Percentiles rank a stretch among this genome's conserved stretches.
Conservation (phyloP, 1,140 invertebrate species). For the Drosophila nikananu region DNA sequence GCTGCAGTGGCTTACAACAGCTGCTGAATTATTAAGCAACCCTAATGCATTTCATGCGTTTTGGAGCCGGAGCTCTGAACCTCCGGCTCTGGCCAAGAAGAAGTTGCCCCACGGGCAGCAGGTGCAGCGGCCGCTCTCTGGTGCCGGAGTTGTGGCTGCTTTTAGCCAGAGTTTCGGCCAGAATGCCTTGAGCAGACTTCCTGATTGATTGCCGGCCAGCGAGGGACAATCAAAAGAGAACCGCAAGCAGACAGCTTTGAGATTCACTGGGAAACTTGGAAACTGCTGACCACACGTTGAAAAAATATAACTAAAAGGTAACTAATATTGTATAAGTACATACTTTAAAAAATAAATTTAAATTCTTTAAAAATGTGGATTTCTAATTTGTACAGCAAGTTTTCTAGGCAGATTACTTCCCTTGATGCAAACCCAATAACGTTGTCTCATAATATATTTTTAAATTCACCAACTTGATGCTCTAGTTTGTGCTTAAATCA, state of each 20-base stretch:
- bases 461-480: not conserved
- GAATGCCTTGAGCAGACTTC: constrained; percentile 6
- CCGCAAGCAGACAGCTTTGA: constrained; percentile 13
- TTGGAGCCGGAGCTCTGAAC: constrained; percentile 29
- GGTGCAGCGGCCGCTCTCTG: constrained; percentile 6
- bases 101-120: constrained; percentile 24
- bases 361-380: not conserved
- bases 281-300: not conserved
- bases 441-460: not conserved
- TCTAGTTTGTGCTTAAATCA: not conserved
- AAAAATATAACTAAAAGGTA: not conserved
- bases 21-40: constrained; percentile 68
- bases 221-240: constrained; percentile 39
- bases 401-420: not conserved
- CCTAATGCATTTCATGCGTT: constrained; percentile 80
- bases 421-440: not conserved
- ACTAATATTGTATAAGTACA: not conserved
- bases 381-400: not conserved
- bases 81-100: constrained; percentile 37
- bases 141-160: constrained; percentile 59
- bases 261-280: not conserved
- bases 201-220: constrained; percentile 53
- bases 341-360: too few relatives aligned
- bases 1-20: constrained; percentile 38
- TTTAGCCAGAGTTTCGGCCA: constrained; percentile 46